These are phyloP conservation scores for Clamator glandarius DNA, from an alignment of 2,797 vertebrate genomes.

Conservation along the genomic window DNA sequence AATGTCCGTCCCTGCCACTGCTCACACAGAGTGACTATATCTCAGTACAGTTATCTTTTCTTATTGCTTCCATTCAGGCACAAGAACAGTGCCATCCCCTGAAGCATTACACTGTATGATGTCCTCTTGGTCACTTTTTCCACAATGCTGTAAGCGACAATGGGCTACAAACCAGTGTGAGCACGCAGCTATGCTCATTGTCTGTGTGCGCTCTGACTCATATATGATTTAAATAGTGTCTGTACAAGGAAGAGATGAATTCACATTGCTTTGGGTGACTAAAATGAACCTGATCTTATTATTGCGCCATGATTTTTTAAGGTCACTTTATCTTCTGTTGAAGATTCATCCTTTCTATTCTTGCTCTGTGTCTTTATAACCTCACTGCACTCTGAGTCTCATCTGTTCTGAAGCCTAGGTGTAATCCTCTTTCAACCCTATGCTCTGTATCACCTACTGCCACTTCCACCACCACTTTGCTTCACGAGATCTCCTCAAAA, in stretches of 20 bases:
- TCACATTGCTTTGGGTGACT: not conserved
- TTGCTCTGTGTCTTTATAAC: not conserved
- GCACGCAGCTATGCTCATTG: not conserved
- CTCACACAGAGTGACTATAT: not conserved
- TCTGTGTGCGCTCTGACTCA: not conserved
- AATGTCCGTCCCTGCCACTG: rapidly evolving
- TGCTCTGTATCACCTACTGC: not conserved
- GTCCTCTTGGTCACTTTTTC: not conserved
- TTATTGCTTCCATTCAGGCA: not conserved
- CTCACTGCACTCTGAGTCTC: not conserved
- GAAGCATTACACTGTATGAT: not conserved
- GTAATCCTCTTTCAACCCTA: not conserved
- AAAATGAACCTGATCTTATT: not conserved
- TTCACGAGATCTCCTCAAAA: slow-evolving; percentile 1
- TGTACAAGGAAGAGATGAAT: not conserved
- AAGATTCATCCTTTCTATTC: not conserved
- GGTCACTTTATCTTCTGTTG: not conserved
- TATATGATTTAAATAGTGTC: not conserved
- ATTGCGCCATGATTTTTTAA: not conserved
- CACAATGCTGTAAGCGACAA: not conserved
- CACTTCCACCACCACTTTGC: not conserved
- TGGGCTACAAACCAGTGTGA: not conserved
- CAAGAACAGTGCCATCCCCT: not conserved
- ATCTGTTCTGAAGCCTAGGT: not conserved
- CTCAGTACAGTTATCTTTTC: not conserved